Conservation (phyloP, 53 echinoderm and acorn worm species). For the Antedon mediterranea region DNA sequence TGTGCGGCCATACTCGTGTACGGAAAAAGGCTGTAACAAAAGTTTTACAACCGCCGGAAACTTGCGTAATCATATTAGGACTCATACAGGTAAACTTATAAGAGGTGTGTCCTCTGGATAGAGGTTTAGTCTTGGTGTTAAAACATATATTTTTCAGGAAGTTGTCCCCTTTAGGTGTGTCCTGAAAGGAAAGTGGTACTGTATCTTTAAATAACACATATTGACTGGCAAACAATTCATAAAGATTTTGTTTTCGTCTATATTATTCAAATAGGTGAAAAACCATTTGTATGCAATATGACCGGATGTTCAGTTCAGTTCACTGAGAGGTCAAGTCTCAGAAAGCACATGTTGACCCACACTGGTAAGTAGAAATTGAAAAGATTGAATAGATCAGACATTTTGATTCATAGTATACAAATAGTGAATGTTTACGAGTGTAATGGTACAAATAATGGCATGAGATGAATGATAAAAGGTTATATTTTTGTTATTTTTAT, state of each 20-base stretch:
- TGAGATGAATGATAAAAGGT: no score
- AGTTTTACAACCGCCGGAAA: constrained; percentile 90
- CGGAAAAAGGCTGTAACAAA: constrained; percentile 68
- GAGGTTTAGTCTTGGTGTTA: no score
- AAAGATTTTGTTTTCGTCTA: background rate
- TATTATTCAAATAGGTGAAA: constrained; percentile 41
- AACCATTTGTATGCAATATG: constrained; percentile 69
- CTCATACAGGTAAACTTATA: constrained; percentile 48
- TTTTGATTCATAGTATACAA: no score
- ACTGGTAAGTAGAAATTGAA: constrained; percentile 37
- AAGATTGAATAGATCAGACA: no score
- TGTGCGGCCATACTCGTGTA: constrained; percentile 57
- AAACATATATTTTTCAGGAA: background rate
- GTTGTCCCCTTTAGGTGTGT: no score
- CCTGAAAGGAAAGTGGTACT: no score
- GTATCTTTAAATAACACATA: no score
- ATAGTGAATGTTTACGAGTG: no score
- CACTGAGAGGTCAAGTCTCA: constrained; percentile 85
- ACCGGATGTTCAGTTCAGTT: constrained; percentile 60
- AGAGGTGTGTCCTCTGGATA: no score
- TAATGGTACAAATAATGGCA: no score
- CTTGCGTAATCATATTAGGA: constrained; percentile 67
- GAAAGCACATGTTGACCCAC: constrained; percentile 78
- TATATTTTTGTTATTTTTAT: background rate
- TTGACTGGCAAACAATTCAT: no score